These are phyloP conservation scores for Babyrousa celebensis DNA, from an alignment of 2,797 vertebrate species.

Conservation along the genomic window DNA sequence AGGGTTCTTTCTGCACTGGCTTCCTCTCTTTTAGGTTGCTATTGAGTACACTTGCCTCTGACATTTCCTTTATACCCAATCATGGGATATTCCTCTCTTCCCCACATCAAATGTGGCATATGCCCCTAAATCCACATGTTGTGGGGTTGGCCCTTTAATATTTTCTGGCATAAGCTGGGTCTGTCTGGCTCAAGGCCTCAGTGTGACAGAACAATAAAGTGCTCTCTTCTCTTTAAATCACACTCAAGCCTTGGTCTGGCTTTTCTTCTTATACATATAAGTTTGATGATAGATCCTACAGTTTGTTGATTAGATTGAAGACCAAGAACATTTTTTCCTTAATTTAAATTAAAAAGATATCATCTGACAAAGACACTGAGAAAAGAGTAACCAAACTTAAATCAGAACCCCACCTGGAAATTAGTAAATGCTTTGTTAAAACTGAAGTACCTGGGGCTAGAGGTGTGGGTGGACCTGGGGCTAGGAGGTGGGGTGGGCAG, in stretches of 20 bases:
- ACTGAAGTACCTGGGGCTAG: background rate
- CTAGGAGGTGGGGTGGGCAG: background rate
- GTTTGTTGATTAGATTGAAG: conserved; percentile 31
- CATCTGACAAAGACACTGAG: background rate
- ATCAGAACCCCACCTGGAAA: background rate
- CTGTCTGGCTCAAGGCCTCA: conserved; percentile 36
- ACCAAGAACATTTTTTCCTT: conserved; percentile 37
- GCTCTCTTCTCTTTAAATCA: conserved; percentile 34
- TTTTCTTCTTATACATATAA: conserved; percentile 47
- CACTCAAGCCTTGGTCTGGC: background rate
- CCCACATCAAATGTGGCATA: conserved; percentile 25
- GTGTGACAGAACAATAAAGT: conserved; percentile 53
- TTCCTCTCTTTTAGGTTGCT: background rate
- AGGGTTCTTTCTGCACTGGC: background rate
- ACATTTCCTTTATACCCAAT: background rate
- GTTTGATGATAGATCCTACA: background rate
- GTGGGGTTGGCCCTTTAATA: conserved; percentile 26
- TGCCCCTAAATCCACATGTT: background rate
- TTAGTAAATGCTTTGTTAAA: background rate
- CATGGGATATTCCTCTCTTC: conserved; percentile 9
- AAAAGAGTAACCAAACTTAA: background rate
- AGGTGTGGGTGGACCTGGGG: background rate
- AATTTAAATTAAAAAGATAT: conserved; percentile 29
- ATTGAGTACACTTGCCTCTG: background rate
- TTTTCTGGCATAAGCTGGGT: conserved; percentile 61